Evolutionary conservation across 1,140 invertebrate genomes (phyloP).

Genomic region (Sesamia nonagrioides): DNA sequence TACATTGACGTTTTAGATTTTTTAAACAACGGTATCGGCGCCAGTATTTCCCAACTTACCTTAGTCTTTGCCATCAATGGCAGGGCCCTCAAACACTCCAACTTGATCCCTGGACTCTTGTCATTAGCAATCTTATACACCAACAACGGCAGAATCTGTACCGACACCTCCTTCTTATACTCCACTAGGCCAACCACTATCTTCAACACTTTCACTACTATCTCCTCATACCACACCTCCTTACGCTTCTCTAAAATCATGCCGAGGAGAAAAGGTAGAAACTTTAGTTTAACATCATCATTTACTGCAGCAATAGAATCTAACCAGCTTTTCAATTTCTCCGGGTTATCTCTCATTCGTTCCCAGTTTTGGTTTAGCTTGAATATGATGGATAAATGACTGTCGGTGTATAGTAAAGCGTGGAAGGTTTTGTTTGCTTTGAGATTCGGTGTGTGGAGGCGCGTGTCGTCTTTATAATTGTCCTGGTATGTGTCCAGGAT

Average conservation of each 20-base stretch:
- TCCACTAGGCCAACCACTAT: slow-evolving; percentile 64
- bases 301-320: slow-evolving; percentile 60
- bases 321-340: slow-evolving; percentile 73
- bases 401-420: slow-evolving; percentile 69
- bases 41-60: slow-evolving; percentile 55
- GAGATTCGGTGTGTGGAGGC: slow-evolving; percentile 71
- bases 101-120: slow-evolving; percentile 63
- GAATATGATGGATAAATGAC: slow-evolving; percentile 65
- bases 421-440: slow-evolving; percentile 73
- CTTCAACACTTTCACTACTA: slow-evolving; percentile 64
- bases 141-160: slow-evolving; percentile 73
- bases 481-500: slow-evolving; percentile 70
- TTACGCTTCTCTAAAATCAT: slow-evolving; percentile 64
- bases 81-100: slow-evolving; percentile 76
- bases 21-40: no score
- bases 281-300: slow-evolving; percentile 65
- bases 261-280: slow-evolving; percentile 73
- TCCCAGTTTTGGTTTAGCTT: slow-evolving; percentile 75
- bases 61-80: slow-evolving; percentile 79
- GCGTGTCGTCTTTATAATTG: slow-evolving; percentile 59
- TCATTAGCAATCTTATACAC: slow-evolving; percentile 76
- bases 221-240: slow-evolving; percentile 61
- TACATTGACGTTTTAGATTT: no score
- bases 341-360: slow-evolving; percentile 67
- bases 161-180: slow-evolving; percentile 73